Conservation (phyloP, 2,113 vertebrate genomes). For the Hyla sarda region DNA sequence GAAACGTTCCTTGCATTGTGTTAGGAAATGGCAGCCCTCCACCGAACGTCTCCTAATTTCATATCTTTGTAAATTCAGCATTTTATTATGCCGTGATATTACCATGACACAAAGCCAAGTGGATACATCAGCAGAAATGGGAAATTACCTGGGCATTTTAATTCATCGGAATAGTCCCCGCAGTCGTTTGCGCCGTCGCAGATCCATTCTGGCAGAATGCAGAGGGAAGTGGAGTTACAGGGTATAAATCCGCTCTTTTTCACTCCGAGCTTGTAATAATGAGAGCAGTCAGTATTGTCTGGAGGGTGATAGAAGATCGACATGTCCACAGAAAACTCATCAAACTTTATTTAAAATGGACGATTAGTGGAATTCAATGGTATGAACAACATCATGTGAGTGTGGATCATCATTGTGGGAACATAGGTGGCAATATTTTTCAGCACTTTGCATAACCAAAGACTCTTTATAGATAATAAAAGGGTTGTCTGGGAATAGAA, state of each 20-base stretch:
- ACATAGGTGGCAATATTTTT: not conserved
- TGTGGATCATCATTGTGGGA: too few species aligned
- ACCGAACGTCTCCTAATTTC: constrained; percentile 5
- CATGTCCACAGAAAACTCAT: not conserved
- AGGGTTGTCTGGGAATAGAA: too few species aligned
- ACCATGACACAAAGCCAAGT: not conserved
- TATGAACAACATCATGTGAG: not conserved
- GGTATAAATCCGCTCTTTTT: constrained; percentile 90
- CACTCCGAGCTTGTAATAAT: constrained; percentile 95
- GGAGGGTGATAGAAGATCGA: constrained; percentile 53
- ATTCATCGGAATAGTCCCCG: constrained; percentile 94
- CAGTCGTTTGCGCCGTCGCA: constrained; percentile 98
- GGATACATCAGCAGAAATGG: constrained; percentile 3
- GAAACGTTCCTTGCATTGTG: not conserved
- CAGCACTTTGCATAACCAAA: not conserved
- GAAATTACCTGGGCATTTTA: constrained; percentile 92
- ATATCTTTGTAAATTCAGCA: not conserved
- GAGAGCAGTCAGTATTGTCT: constrained; percentile 89
- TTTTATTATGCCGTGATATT: constrained; percentile 29
- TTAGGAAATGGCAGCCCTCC: not conserved
- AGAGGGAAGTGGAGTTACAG: constrained; percentile 95
- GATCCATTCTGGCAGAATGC: constrained; percentile 92
- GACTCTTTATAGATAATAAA: too few species aligned
- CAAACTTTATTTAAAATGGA: not conserved
- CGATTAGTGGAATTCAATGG: not conserved